Evolutionary conservation across 2,888 invertebrate genomes (phyloP), one percentile per base, ranked within the genome.

Genomic region (Caenorhabditis sp.): DNA sequence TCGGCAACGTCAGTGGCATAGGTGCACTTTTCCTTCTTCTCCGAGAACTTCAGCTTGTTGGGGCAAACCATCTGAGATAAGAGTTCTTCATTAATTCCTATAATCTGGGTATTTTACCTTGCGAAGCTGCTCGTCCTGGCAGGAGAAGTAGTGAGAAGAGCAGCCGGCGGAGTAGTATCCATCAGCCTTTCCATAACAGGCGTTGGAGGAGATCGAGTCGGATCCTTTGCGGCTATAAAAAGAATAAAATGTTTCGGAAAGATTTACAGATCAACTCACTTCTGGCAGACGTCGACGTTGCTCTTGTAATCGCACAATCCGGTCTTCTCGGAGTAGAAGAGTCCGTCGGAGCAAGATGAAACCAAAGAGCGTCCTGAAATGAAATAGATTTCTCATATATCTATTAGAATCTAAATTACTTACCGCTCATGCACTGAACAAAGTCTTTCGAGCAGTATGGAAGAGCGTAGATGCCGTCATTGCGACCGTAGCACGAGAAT

Each of bases 121-220:
- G 41, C 61, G 58, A 28, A 73, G 66, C 22, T 59, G 38, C 41
- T 88, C 89, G 22, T 61, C 69, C 16, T 69, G 59, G 69, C 90
- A 90, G 8, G 79, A 83, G 58, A 85, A 85, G 72, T 89, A 90
- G 38, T 77, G 59, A 8, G 77, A 54, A 2, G 79, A 74, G 82
- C 90, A 90, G 16, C 87, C 87, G 24, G 54, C 79, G 7, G 82
- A 83, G 81, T 88, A 89, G 73, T 84, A 86, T 0, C 90, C 89
- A 75, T 89, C 87, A 1, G 70, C n/a, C 63, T 85, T 87, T 79
- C 87, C 89, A 16, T 35, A 22, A 54, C 89, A 90, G 12, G 58
- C 63, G 24, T 61, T 47, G 28, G 54, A 28, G n/a, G 38, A 58
- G 22, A 76, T 74, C n/a, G 12, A 31, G 35, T 79, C 73, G 5